A percentile compares a stretch with the other conserved stretches of the same genome.
phyloP scores from a whole-genome alignment of 2,113 vertebrate species.

The Heterotis niloticus region DNA sequence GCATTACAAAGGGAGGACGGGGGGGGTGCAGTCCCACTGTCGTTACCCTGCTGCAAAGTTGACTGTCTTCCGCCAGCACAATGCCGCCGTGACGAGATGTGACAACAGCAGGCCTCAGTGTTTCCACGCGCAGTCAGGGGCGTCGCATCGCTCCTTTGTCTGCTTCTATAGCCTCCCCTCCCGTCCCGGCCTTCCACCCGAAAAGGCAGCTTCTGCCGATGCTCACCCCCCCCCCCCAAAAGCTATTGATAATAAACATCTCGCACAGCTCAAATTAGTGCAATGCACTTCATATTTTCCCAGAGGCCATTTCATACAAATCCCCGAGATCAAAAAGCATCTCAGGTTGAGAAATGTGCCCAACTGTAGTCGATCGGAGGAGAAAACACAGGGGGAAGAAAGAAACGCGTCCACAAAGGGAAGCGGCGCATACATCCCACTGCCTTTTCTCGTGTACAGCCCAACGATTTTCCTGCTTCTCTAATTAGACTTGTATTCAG shows the following conservation, averaged over 20 bases:
- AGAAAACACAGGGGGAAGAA: slow-evolving; percentile 21
- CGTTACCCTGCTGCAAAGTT: neutral
- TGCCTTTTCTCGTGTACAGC: slow-evolving; percentile 54
- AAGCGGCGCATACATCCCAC: slow-evolving; percentile 44
- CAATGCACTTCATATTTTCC: slow-evolving; percentile 63
- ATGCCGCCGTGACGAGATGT: neutral
- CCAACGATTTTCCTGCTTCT: slow-evolving; percentile 61
- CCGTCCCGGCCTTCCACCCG: neutral
- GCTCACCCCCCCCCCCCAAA: slow-evolving; percentile 10
- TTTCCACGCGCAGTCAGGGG: neutral
- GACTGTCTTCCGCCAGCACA: slow-evolving; percentile 1
- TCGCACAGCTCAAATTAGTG: slow-evolving; percentile 36
- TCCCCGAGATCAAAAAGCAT: slow-evolving; percentile 30
- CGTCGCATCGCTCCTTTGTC: neutral
- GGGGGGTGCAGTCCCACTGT: neutral
- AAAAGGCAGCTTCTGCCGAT: slow-evolving; percentile 1
- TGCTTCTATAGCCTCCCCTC: neutral
- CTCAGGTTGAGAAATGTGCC: slow-evolving; percentile 28
- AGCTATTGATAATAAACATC: neutral
- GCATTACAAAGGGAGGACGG: neutral
- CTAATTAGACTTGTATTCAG: slow-evolving; percentile 83
- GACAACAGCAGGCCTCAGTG: neutral
- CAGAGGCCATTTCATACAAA: slow-evolving; percentile 34
- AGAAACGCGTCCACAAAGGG: slow-evolving; percentile 44
- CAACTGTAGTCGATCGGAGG: slow-evolving; percentile 19